A percentile compares a stretch with the other conserved stretches of the same genome.
Conservation (phyloP, 2,888 invertebrate genomes). For the Rhagonycha lutea region DNA sequence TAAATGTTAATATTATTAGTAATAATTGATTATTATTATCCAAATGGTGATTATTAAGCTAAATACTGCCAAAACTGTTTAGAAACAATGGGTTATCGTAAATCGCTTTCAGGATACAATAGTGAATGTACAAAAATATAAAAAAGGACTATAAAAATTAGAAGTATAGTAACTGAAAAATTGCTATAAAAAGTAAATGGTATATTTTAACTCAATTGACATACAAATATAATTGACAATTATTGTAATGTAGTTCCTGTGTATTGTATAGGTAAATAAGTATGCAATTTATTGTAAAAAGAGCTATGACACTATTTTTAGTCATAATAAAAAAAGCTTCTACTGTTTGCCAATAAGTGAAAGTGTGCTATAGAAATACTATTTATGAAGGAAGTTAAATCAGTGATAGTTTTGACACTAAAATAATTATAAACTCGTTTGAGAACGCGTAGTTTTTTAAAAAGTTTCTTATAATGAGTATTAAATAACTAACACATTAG, state of each 20-base stretch:
- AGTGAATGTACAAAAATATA: background rate
- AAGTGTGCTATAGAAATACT: background rate
- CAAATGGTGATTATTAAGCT: background rate
- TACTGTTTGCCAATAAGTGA: background rate
- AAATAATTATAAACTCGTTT: background rate
- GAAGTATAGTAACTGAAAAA: background rate
- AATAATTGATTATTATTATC: too few relatives aligned
- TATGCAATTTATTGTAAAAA: background rate
- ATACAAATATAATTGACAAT: background rate
- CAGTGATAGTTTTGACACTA: background rate
- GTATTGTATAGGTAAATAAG: background rate
- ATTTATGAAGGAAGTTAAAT: background rate
- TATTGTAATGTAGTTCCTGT: constrained; percentile 1
- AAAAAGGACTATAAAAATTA: too few relatives aligned
- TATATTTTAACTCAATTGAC: background rate
- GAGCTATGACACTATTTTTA: background rate
- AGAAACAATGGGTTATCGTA: background rate
- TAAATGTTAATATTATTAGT: too few relatives aligned
- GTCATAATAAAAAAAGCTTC: background rate
- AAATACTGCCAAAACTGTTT: background rate
- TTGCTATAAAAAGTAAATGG: background rate
- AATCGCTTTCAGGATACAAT: background rate
- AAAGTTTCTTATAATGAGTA: background rate
- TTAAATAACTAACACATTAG: background rate
- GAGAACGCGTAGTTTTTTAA: background rate